Conservation (phyloP, 2,113 vertebrate species). For the Oreocharis arfaki region DNA sequence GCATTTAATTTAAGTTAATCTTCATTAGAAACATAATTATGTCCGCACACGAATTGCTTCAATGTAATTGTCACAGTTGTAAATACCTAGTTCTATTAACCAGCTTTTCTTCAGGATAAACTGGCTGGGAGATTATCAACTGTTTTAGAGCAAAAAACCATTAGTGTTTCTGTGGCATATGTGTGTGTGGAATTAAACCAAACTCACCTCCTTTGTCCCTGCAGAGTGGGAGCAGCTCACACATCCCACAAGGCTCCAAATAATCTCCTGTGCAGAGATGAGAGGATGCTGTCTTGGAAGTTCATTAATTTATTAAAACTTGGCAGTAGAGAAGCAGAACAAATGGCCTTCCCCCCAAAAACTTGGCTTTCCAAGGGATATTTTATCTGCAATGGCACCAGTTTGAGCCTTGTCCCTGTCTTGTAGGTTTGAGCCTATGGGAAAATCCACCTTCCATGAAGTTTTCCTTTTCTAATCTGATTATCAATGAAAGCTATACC, state of each 20-base stretch:
- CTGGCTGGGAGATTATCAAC: neutral
- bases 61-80: slow-evolving; percentile 52
- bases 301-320: neutral
- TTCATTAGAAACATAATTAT: slow-evolving; percentile 69
- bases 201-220: neutral
- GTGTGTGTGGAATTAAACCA: neutral
- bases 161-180: neutral
- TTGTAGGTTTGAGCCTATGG: neutral
- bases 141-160: neutral
- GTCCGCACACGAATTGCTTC: neutral
- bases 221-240: neutral
- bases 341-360: fast-evolving
- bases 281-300: neutral
- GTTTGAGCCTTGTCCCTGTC: neutral
- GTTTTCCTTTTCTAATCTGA: neutral
- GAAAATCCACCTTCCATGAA: neutral
- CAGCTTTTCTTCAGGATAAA: slow-evolving; percentile 29
- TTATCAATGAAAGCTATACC: fast-evolving
- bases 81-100: slow-evolving; percentile 55
- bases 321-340: neutral
- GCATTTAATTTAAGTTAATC: slow-evolving; percentile 75
- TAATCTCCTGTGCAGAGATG: neutral
- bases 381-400: neutral
- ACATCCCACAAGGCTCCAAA: neutral
- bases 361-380: neutral